Evolutionary conservation across 92 coral and sea anemone genomes (phyloP).

Genomic region (Heteractis magnifica): DNA sequence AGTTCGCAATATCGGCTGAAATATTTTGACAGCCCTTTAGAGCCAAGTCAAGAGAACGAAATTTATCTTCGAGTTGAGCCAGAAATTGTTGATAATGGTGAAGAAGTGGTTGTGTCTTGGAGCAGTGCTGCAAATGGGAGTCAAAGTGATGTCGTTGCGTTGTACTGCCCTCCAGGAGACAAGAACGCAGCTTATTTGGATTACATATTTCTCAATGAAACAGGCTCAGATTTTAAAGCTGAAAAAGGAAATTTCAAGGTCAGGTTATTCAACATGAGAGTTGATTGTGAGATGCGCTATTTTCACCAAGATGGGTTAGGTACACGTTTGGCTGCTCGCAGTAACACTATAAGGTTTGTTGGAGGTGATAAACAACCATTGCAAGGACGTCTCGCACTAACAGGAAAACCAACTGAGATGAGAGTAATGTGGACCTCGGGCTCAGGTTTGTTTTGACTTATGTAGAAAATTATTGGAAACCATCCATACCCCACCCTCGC

Average conservation of each 20-base stretch:
- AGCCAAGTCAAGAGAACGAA: constrained; percentile 9
- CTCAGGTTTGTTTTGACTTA: constrained; percentile 33
- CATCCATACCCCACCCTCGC: too few species aligned
- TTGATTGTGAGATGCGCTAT: constrained; percentile 77
- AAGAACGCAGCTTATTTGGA: constrained; percentile 68
- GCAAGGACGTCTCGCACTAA: constrained; percentile 73
- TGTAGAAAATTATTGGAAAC: too few species aligned
- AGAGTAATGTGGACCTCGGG: constrained; percentile 94
- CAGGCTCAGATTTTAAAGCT: constrained; percentile 46
- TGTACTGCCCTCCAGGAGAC: constrained; percentile 81
- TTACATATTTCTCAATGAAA: constrained; percentile 50
- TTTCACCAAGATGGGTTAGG: constrained; percentile 50
- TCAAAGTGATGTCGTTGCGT: constrained; percentile 61
- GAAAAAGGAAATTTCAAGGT: constrained; percentile 66
- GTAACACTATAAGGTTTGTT: constrained; percentile 61
- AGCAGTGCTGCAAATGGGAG: constrained; percentile 49
- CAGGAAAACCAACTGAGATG: constrained; percentile 71
- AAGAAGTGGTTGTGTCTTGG: constrained; percentile 72
- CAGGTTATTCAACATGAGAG: constrained; percentile 73
- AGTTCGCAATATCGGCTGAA: constrained; percentile 52
- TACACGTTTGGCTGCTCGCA: constrained; percentile 34
- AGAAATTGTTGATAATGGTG: constrained; percentile 63
- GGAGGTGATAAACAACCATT: constrained; percentile 64
- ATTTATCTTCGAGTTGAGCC: constrained; percentile 49
- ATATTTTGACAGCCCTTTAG: constrained; percentile 13